Evolutionary conservation across 2,797 vertebrate species (phyloP), one percentile per base, ranked within the genome.

Genomic region (Carapus acus): DNA sequence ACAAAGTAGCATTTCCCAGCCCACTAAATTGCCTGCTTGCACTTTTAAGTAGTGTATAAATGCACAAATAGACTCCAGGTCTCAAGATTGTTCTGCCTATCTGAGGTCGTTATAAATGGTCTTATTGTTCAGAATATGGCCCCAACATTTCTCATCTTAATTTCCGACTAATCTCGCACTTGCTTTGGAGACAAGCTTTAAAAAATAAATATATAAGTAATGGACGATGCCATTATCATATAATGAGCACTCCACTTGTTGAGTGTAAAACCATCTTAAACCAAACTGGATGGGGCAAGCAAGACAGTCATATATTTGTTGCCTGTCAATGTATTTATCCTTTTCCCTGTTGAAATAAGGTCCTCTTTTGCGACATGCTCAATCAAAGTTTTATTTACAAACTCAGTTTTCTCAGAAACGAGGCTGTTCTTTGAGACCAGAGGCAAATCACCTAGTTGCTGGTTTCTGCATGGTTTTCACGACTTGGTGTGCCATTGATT

Each of bases 1-100:
- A 82, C n/a, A 84, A 80, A 59, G 58, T 54, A 69, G 71, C 73
- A n/a, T n/a, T 83, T 85, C 87, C 87, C 88, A 86, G 71, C 73
- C 65, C 51, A 54, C 73, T 70, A 69, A 80, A 83, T 69, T 78
- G 73, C 63, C 65, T 70, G 64, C 66, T 67, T 71, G 64, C 71
- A 74, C 67, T 76, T 79, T 76, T 70, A 79, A 72, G 43, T 72
- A 71, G 69, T 60, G 55, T 69, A 73, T 67, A 78, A 62, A 71
- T 62, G 74, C 67, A 62, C 54, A 80, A 79, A 81, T 77, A 65
- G 55, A 80, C 83, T 81, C 81, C 60, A 83, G 58, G 67, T 72
- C 47, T 55, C 65, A 52, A 47, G 76, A 40, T 79, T 68, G 62
- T 49, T 40, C 3, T 33, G 9, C 4, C 31, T 68, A 62, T n/a